These are phyloP conservation scores for Itoplectis maculator DNA, from an alignment of 2,888 invertebrate genomes.

Conservation along the genomic window DNA sequence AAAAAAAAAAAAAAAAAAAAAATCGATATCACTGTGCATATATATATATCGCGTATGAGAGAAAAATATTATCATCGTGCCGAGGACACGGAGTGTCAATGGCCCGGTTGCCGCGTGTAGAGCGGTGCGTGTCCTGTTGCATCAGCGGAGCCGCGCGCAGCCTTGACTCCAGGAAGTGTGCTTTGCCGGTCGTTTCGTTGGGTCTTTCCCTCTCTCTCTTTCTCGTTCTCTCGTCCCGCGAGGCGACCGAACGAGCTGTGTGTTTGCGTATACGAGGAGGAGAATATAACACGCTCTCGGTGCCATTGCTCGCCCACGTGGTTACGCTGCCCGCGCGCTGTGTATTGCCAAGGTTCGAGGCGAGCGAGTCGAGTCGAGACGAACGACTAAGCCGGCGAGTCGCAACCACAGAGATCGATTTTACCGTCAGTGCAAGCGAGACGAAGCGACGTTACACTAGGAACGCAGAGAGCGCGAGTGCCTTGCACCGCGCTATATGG, in stretches of 20 bases:
- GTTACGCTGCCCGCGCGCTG: constrained; percentile 59
- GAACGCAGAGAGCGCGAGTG: constrained; percentile 9
- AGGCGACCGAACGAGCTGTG: constrained; percentile 29
- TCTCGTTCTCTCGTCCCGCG: too few species aligned
- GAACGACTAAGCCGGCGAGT: too few species aligned
- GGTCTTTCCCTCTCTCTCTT: too few species aligned
- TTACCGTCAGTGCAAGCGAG: constrained; percentile 51
- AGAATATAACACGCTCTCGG: constrained; percentile 33
- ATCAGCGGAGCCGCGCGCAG: constrained; percentile 80
- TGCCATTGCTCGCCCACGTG: constrained; percentile 59
- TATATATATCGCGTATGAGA: neutral
- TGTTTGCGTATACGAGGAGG: constrained; percentile 35
- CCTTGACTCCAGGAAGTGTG: constrained; percentile 82
- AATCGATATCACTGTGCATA: neutral
- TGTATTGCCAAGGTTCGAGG: constrained; percentile 46
- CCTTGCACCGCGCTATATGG: constrained; percentile 50
- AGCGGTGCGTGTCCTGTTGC: constrained; percentile 82
- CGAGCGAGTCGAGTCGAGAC: constrained; percentile 58
- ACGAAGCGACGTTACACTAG: neutral
- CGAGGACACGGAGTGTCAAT: constrained; percentile 75
- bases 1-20: neutral
- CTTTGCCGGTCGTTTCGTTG: constrained; percentile 70
- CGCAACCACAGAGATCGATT: neutral
- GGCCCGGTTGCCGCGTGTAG: constrained; percentile 71
- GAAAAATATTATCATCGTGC: constrained; percentile 56